Conservation (phyloP, 2,797 vertebrate genomes). For the Siniperca undulata region DNA sequence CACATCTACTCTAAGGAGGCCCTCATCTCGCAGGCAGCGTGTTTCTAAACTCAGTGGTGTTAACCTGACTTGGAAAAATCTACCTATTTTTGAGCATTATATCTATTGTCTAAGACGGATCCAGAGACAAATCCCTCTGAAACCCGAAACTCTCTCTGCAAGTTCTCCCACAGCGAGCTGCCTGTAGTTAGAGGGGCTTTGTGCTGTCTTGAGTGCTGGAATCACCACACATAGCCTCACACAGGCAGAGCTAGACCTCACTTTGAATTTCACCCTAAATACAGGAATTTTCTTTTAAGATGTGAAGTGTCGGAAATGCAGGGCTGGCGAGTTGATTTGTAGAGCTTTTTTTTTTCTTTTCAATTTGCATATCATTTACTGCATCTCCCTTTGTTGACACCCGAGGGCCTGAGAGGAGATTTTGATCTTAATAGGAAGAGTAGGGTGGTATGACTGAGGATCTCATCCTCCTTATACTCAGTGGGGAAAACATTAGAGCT, state of each 20-base stretch:
- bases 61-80: constrained; percentile 61
- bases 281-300: constrained; percentile 81
- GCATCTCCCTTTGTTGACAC: constrained; percentile 89
- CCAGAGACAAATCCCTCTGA: constrained; percentile 76
- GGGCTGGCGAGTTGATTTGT: constrained; percentile 84
- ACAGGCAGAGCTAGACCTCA: constrained; percentile 73
- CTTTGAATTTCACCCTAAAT: constrained; percentile 82
- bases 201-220: constrained; percentile 75
- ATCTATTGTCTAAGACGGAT: constrained; percentile 70
- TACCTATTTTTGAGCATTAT: constrained; percentile 59
- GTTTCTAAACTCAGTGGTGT: constrained; percentile 40
- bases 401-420: constrained; percentile 86
- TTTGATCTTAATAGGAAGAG: constrained; percentile 88
- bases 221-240: constrained; percentile 71
- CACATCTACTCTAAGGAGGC: constrained; percentile 12
- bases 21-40: constrained; percentile 31
- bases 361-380: constrained; percentile 90
- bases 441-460: constrained; percentile 85
- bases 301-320: constrained; percentile 81
- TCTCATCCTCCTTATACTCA: constrained; percentile 81
- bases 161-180: constrained; percentile 72
- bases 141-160: constrained; percentile 60
- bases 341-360: constrained; percentile 74
- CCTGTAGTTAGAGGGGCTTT: constrained; percentile 75
- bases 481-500: constrained; percentile 80